Percentiles rank a stretch among this genome's conserved stretches.
phyloP scores from a whole-genome alignment of 1,140 invertebrate species.

The Choristoneura fumiferana region DNA sequence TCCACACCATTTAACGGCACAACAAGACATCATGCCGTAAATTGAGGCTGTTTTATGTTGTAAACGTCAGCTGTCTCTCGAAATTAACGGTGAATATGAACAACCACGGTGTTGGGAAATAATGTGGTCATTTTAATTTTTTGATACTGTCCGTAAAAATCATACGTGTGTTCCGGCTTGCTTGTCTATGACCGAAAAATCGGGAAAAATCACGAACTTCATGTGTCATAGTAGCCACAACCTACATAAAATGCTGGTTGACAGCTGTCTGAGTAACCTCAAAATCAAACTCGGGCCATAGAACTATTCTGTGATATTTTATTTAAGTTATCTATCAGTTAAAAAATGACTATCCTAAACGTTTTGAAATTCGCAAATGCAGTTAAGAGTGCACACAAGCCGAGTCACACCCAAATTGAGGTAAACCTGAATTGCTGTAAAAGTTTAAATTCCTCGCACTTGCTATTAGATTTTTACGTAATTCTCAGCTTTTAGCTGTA shows the following conservation, averaged over 20 bases:
- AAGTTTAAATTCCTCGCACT: not conserved
- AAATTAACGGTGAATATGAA: too few species aligned
- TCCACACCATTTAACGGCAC: too few species aligned
- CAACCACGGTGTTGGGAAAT: too few species aligned
- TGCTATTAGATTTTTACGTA: slow-evolving; percentile 45
- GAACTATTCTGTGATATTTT: slow-evolving; percentile 37
- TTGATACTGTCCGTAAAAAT: too few species aligned
- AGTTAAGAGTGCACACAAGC: slow-evolving; percentile 39
- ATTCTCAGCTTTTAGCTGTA: slow-evolving; percentile 21
- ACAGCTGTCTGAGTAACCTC: slow-evolving; percentile 14
- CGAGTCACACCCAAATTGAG: slow-evolving; percentile 41
- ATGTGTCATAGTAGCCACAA: slow-evolving; percentile 16
- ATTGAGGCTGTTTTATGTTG: too few species aligned
- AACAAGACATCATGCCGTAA: too few species aligned
- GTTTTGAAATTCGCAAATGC: slow-evolving; percentile 42
- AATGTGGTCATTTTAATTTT: too few species aligned
- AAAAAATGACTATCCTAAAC: slow-evolving; percentile 60
- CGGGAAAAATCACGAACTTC: slow-evolving; percentile 24
- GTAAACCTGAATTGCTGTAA: slow-evolving; percentile 32
- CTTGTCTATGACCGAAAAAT: not conserved
- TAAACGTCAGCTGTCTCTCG: too few species aligned
- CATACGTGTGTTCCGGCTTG: too few species aligned
- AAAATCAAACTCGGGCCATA: slow-evolving; percentile 10
- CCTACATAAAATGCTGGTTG: not conserved
- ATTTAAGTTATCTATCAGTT: slow-evolving; percentile 29